phyloP scores from a whole-genome alignment of 1,140 invertebrate species.

The Drosophila persimilis region DNA sequence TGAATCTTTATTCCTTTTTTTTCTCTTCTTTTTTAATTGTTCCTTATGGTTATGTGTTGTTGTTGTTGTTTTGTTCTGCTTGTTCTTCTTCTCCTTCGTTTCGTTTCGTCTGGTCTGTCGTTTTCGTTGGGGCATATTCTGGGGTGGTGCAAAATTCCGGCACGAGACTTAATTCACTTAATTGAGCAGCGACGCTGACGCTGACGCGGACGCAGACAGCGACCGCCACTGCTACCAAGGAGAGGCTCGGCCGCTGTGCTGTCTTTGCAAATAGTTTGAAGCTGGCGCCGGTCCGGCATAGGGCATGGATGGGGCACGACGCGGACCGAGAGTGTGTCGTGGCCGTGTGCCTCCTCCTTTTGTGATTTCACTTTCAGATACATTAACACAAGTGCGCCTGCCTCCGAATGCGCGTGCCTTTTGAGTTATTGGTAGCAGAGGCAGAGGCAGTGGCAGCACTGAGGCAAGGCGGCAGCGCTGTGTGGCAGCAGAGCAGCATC shows the following conservation, averaged over 20 bases:
- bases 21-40: constrained; percentile 65
- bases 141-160: constrained; percentile 70
- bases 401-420: constrained; percentile 63
- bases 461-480: neutral
- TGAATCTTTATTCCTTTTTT: constrained; percentile 42
- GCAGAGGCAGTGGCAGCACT: constrained; percentile 16
- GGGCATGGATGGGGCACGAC: constrained; percentile 18
- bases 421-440: constrained; percentile 72
- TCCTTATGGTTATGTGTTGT: constrained; percentile 51
- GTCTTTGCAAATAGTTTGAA: constrained; percentile 63
- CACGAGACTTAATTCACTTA: constrained; percentile 78
- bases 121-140: constrained; percentile 1
- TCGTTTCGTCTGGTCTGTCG: constrained; percentile 10
- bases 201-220: constrained; percentile 4
- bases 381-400: constrained; percentile 69
- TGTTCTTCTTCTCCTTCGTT: constrained; percentile 27
- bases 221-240: neutral
- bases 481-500: constrained; percentile 8
- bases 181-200: constrained; percentile 55
- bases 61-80: constrained; percentile 52
- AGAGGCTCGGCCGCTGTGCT: constrained; percentile 33
- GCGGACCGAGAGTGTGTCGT: no score
- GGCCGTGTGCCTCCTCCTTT: constrained; percentile 20
- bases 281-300: constrained; percentile 61
- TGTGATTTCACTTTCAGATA: constrained; percentile 76